Conservation (phyloP, 2,888 invertebrate species). For the Hoplodrina ambigua region DNA sequence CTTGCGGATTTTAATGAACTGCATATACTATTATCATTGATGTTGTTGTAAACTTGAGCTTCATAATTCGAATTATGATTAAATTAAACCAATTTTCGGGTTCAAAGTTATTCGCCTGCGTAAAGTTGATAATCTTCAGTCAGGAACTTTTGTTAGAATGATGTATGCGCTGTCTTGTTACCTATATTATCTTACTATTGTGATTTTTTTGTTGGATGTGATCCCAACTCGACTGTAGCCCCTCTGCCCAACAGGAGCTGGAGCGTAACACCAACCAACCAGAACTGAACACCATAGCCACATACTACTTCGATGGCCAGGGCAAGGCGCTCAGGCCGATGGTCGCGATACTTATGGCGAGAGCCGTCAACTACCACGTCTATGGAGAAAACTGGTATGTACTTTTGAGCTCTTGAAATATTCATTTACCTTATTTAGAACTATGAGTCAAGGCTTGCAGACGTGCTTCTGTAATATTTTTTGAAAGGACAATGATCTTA, state of each 20-base stretch:
- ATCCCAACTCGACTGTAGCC: constrained; percentile 81
- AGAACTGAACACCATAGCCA: constrained; percentile 97
- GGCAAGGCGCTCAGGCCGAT: constrained; percentile 99
- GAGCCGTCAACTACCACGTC: constrained; percentile 97
- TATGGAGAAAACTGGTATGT: constrained; percentile 95
- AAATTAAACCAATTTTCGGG: neutral
- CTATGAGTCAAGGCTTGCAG: constrained; percentile 4
- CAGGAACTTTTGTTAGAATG: neutral
- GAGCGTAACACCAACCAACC: constrained; percentile 94
- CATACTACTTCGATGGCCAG: constrained; percentile 99
- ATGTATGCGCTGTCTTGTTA: constrained; percentile 27
- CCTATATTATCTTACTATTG: constrained; percentile 12
- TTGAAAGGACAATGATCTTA: constrained; percentile 6
- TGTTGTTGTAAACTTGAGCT: constrained; percentile 10
- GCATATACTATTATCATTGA: too few species aligned
- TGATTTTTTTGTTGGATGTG: constrained; percentile 60
- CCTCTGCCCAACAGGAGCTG: constrained; percentile 91
- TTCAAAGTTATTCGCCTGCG: neutral
- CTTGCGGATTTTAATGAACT: neutral
- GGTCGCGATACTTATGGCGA: constrained; percentile 98
- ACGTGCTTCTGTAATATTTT: constrained; percentile 6
- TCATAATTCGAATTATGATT: constrained; percentile 7
- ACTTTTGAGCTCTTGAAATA: constrained; percentile 1
- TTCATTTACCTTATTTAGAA: constrained; percentile 1
- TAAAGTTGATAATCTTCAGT: neutral